phyloP scores from a whole-genome alignment of 92 coral and sea anemone genomes.

The Paramuricea clavata region DNA sequence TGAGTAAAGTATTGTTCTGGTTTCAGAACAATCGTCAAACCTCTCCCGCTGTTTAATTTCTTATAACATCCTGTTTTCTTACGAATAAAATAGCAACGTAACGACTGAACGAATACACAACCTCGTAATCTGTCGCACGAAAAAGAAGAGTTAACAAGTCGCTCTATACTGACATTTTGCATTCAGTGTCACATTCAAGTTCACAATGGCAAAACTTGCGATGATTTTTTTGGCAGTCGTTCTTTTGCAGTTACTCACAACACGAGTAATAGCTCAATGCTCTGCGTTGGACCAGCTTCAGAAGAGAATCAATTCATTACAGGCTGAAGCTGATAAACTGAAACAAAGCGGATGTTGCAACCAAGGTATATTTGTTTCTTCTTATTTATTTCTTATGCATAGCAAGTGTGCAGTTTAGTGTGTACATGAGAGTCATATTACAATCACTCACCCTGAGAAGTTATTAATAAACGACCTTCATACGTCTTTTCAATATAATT shows the following conservation, averaged over 20 bases:
- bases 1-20: not conserved
- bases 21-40: not conserved
- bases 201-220: not conserved
- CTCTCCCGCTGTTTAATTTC: not conserved
- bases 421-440: too few relatives aligned
- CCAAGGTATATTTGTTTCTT: not conserved
- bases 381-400: not conserved
- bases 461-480: too few relatives aligned
- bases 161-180: not conserved
- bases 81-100: not conserved
- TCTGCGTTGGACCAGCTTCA: not conserved
- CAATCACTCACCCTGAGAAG: too few relatives aligned
- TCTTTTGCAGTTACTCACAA: not conserved
- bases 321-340: not conserved
- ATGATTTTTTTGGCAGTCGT: not conserved
- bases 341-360: not conserved
- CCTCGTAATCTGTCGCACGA: not conserved
- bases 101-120: not conserved
- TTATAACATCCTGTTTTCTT: not conserved
- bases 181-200: too few relatives aligned
- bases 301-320: not conserved
- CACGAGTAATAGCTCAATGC: not conserved
- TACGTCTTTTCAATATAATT: too few relatives aligned
- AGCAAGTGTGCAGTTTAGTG: too few relatives aligned
- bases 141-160: not conserved